Conservation (phyloP, 2,888 invertebrate species). For the Halictus ligatus region DNA sequence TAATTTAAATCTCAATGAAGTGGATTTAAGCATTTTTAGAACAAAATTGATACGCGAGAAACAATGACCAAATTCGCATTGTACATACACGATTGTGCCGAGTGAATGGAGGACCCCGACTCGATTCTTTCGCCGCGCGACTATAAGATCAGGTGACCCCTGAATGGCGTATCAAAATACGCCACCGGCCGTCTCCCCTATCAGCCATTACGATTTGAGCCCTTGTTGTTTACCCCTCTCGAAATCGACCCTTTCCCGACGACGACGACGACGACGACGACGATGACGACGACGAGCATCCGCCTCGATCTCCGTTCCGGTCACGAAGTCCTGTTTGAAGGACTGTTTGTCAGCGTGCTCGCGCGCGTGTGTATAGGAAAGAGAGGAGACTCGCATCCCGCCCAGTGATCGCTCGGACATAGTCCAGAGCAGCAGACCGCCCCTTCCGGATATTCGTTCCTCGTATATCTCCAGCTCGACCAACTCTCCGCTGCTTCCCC, state of each 20-base stretch:
- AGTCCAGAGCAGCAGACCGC: constrained; percentile 75
- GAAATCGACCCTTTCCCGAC: constrained; percentile 29
- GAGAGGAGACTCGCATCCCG: constrained; percentile 35
- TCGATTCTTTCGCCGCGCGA: neutral
- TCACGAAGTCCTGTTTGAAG: constrained; percentile 45
- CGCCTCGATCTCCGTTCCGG: constrained; percentile 36
- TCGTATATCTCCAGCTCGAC: constrained; percentile 72
- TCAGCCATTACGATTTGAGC: constrained; percentile 18
- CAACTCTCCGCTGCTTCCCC: constrained; percentile 28
- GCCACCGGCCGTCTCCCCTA: neutral
- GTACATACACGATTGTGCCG: neutral
- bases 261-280: constrained; percentile 7
- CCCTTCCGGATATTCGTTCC: constrained; percentile 77
- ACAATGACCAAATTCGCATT: neutral
- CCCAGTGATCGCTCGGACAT: constrained; percentile 64
- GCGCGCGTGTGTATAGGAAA: constrained; percentile 11
- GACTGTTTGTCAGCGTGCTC: constrained; percentile 56
- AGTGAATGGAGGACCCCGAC: neutral
- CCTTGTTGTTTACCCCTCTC: constrained; percentile 31
- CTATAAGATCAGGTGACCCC: neutral
- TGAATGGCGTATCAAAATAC: constrained; percentile 5
- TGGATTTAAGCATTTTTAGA: neutral
- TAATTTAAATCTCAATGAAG: neutral
- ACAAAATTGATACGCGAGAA: neutral
- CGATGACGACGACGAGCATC: constrained; percentile 22